phyloP scores from a whole-genome alignment of 2,888 invertebrate genomes.

The Euclidia mi region DNA sequence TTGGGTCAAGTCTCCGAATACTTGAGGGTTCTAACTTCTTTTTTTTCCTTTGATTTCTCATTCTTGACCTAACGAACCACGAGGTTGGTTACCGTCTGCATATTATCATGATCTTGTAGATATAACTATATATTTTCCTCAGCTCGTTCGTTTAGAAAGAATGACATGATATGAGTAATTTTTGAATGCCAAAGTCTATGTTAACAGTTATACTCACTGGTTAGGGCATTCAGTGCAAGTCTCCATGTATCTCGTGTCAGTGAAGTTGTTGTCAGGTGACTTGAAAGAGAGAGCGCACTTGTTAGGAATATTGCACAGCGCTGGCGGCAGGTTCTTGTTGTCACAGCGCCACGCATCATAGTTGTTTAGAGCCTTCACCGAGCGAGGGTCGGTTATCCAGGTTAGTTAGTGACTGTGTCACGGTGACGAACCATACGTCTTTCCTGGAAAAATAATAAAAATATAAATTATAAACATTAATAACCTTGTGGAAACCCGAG shows the following conservation, averaged over 20 bases:
- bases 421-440: slow-evolving; percentile 96
- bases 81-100: too few species aligned
- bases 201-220: slow-evolving; percentile 80
- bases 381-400: slow-evolving; percentile 96
- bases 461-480: too few species aligned
- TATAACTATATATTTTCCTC: too few species aligned
- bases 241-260: slow-evolving; percentile 96
- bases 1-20: too few species aligned
- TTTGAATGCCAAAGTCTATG: too few species aligned
- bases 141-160: too few species aligned
- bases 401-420: slow-evolving; percentile 96
- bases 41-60: too few species aligned
- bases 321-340: slow-evolving; percentile 92
- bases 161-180: too few species aligned
- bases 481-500: too few species aligned
- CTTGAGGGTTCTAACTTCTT: too few species aligned
- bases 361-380: slow-evolving; percentile 91
- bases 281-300: slow-evolving; percentile 96
- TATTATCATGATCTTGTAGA: too few species aligned
- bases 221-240: slow-evolving; percentile 96
- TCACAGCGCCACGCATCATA: slow-evolving; percentile 96
- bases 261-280: slow-evolving; percentile 93
- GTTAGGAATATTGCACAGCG: slow-evolving; percentile 94
- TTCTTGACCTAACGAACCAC: too few species aligned
- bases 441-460: slow-evolving; percentile 87